Evolutionary conservation across 2,113 vertebrate genomes (phyloP).

Genomic region (human (Homo sapiens)): DNA sequence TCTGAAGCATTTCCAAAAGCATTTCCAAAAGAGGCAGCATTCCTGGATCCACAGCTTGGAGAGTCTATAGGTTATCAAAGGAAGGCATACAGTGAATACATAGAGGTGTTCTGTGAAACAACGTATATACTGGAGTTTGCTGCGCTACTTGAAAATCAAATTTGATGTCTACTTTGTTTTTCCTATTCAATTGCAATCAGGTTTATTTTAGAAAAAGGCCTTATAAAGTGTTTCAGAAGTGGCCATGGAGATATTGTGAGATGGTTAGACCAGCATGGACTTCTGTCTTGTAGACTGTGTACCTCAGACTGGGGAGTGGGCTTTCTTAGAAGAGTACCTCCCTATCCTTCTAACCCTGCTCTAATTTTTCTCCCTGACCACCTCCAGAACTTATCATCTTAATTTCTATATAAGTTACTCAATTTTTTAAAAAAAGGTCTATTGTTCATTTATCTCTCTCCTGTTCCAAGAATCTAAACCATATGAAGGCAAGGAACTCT

Average conservation of each 20-base stretch:
- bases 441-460: not conserved
- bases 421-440: not conserved
- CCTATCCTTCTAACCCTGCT: not conserved
- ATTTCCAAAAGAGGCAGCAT: not conserved
- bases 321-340: not conserved
- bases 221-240: not conserved
- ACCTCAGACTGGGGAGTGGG: not conserved
- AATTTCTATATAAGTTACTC: not conserved
- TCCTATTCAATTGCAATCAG: not conserved
- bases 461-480: not conserved
- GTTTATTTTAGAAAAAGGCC: not conserved
- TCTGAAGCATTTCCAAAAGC: not conserved
- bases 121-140: not conserved
- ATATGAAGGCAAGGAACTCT: not conserved
- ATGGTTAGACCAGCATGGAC: not conserved
- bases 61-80: not conserved
- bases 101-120: not conserved
- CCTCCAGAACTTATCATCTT: not conserved
- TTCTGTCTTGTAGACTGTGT: not conserved
- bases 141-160: not conserved
- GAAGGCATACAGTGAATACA: not conserved
- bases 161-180: not conserved
- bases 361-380: not conserved
- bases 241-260: not conserved
- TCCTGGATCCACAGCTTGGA: not conserved